Evolutionary conservation across 2,113 vertebrate species (phyloP).

Genomic region (Corydoras maculifer): DNA sequence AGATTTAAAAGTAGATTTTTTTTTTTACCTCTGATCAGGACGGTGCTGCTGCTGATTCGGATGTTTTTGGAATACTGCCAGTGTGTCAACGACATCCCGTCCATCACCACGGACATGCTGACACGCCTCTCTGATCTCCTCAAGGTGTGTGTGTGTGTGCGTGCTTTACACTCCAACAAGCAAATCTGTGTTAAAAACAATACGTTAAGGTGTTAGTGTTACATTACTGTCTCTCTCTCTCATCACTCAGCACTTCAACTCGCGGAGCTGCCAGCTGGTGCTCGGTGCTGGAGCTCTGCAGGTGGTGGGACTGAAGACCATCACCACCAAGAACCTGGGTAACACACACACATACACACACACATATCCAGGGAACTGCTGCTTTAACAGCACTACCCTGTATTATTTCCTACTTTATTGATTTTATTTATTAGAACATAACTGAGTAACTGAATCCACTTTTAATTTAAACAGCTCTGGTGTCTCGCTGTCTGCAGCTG

Average conservation of each 20-base stretch:
- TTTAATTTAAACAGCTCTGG: constrained; percentile 69
- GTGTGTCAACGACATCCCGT: constrained; percentile 95
- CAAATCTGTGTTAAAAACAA: not conserved
- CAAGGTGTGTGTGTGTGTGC: constrained; percentile 67
- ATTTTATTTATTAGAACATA: no score
- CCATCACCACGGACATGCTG: constrained; percentile 92
- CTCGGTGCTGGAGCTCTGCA: constrained; percentile 94
- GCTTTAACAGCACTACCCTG: no score
- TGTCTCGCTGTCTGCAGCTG: constrained; percentile 92
- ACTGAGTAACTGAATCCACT: no score
- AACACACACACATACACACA: constrained; percentile 34
- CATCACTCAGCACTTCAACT: constrained; percentile 89
- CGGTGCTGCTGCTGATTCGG: constrained; percentile 91
- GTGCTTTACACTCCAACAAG: no score
- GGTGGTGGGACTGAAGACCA: constrained; percentile 96
- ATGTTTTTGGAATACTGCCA: constrained; percentile 98
- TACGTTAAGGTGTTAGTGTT: no score
- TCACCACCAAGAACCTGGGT: constrained; percentile 98
- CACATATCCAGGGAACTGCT: not conserved
- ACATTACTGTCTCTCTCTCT: no score
- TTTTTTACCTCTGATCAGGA: constrained; percentile 60
- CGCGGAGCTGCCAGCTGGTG: constrained; percentile 92
- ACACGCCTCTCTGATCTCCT: constrained; percentile 89
- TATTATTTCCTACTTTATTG: no score
- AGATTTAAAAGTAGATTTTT: no score